phyloP scores from a whole-genome alignment of 2,888 invertebrate genomes.

The Seira musarum region DNA sequence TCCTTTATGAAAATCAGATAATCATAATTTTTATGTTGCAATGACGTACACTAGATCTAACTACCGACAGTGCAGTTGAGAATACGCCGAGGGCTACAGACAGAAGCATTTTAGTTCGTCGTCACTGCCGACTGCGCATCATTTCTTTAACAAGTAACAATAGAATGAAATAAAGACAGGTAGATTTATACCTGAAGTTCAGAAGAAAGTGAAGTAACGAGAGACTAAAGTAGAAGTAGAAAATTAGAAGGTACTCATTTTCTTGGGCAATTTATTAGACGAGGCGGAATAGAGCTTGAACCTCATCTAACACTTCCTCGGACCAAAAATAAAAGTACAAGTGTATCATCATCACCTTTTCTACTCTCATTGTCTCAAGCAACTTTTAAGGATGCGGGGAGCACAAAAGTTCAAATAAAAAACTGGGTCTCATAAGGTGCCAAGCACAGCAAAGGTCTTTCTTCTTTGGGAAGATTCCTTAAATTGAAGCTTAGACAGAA shows the following conservation, averaged over 20 bases:
- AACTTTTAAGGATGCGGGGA: too few relatives aligned
- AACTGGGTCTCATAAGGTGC: neutral
- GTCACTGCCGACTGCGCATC: neutral
- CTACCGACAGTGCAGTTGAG: slow-evolving; percentile 20
- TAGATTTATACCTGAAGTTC: slow-evolving; percentile 30
- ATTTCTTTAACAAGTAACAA: neutral
- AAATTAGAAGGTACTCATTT: slow-evolving; percentile 5
- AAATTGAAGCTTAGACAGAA: too few relatives aligned
- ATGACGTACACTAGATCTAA: neutral
- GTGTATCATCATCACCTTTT: neutral
- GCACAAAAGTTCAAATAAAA: too few relatives aligned
- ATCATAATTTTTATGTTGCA: neutral
- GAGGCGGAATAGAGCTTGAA: neutral
- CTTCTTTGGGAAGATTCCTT: neutral
- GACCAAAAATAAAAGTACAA: neutral
- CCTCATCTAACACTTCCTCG: slow-evolving; percentile 1
- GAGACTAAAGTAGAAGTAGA: neutral
- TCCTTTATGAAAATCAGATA: neutral
- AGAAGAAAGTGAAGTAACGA: neutral
- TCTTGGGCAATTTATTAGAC: slow-evolving; percentile 30
- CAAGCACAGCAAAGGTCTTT: neutral
- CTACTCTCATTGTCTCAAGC: slow-evolving; percentile 4
- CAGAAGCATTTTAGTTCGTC: slow-evolving; percentile 18
- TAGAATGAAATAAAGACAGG: slow-evolving; percentile 16
- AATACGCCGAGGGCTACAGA: slow-evolving; percentile 24